A percentile compares a stretch with the other conserved stretches of the same genome.
Conservation (phyloP, 2,113 vertebrate genomes). For the Columba janthina region DNA sequence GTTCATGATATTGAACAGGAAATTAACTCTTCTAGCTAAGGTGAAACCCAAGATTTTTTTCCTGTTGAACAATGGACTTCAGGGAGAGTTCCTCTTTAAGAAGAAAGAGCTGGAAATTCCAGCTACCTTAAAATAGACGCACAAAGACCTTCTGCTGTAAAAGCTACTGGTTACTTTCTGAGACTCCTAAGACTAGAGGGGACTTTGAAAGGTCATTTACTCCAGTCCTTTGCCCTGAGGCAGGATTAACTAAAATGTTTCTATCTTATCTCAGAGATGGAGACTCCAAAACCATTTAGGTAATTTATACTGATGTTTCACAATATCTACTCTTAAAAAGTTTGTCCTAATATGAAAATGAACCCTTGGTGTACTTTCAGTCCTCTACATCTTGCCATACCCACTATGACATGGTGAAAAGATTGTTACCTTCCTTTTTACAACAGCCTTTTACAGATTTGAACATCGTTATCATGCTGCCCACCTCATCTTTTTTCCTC, state of each 20-base stretch:
- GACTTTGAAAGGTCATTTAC: not conserved
- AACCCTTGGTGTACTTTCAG: not conserved
- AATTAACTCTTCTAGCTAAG: not conserved
- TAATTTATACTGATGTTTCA: not conserved
- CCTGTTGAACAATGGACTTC: not conserved
- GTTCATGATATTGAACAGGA: constrained; percentile 19
- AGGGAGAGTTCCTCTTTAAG: not conserved
- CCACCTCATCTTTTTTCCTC: not conserved
- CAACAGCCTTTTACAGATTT: not conserved
- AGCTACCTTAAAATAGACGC: constrained; percentile 1
- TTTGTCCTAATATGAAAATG: not conserved
- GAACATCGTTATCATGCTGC: not conserved
- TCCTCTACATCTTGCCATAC: not conserved
- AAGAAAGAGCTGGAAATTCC: constrained; percentile 40
- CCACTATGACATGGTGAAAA: not conserved
- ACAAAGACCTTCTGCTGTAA: not conserved
- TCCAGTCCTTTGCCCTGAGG: not conserved
- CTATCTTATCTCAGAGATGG: not conserved
- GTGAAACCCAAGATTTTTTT: constrained; percentile 38
- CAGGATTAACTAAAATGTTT: not conserved
- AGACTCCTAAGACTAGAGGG: not conserved
- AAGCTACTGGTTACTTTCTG: not conserved
- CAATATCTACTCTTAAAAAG: not conserved
- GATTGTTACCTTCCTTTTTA: not conserved
- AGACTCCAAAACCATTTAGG: not conserved